Evolutionary conservation across 2,113 vertebrate genomes (phyloP), one percentile per base, ranked within the genome.

Genomic region (Scomber scombrus): DNA sequence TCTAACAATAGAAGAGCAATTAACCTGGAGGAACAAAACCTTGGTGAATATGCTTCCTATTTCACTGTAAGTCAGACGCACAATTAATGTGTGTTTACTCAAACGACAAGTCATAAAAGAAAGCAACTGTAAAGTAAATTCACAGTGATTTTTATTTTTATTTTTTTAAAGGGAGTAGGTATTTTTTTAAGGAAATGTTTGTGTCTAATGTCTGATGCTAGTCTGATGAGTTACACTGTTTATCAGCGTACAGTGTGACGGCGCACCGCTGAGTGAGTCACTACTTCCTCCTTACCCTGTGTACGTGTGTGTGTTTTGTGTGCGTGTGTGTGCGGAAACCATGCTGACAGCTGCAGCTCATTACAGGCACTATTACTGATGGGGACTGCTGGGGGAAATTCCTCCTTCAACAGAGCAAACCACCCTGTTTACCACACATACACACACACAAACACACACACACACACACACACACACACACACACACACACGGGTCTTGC

Each of bases 291-390:
- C 81, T 75, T 18, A 45, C 40, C 72, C 72, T 78, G 68, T 71
- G 82, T 75, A 60, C 19, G 31, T 78, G 89, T 61, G 81, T 90
- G 84, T 84, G 76, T 79, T 77, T 77, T 75, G 62, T 56, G 69
- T 71, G 74, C 54, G 19, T 80, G 68, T 82, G 85, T 90, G 92
- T 81, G 73, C 80, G 55, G 87, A 92, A 93, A 90, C 90, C 90
- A 91, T 55, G 87, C 90, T 93, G 93, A 93, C 93, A 93, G 93
- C 93, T 93, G 93, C 93, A 93, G 90, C 93, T 93, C 93, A 93
- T 93, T 93, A 93, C 91, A 91, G 88, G 88, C 89, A 85, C 93
- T 86, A 93, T 93, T 93, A 93, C 93, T 92, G 91, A 93, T 93
- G 91, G 89, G 86, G 93, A 90, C 89, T 92, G 92, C 91, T 90